Evolutionary conservation across 1,140 invertebrate genomes (phyloP).

Genomic region (Ericerus pela): DNA sequence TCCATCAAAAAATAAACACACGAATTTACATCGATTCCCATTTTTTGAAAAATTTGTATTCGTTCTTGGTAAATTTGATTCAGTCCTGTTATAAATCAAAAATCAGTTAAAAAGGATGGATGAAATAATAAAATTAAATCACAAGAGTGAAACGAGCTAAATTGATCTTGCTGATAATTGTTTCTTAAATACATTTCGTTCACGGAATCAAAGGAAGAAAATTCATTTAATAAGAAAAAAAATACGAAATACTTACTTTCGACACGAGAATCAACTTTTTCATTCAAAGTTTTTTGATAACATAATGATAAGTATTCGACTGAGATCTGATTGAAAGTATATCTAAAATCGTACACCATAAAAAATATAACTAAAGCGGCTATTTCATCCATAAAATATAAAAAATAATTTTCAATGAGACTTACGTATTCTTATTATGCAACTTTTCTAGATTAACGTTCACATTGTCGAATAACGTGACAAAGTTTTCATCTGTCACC

Average conservation of each 20-base stretch:
- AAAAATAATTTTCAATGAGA: background rate
- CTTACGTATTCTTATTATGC: background rate
- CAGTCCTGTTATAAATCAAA: background rate
- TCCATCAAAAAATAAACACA: slow-evolving; percentile 7
- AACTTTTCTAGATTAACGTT: background rate
- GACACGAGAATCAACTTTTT: slow-evolving; percentile 1
- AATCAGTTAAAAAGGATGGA: no score
- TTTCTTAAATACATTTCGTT: no score
- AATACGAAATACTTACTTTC: background rate
- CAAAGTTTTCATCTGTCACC: background rate
- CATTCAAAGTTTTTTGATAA: background rate
- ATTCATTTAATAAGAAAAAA: background rate
- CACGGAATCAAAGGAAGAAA: no score
- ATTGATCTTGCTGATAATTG: background rate
- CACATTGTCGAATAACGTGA: background rate
- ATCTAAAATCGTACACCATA: no score
- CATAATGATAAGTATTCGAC: background rate
- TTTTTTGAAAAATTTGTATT: background rate
- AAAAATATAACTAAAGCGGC: no score
- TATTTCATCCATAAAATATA: no score
- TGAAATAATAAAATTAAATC: no score
- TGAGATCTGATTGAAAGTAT: slow-evolving; percentile 2
- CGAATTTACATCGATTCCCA: background rate
- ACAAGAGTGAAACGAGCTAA: background rate
- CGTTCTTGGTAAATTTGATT: background rate